Base-by-base conservation (phyloP, 2,797 vertebrate species). In the Cossypha dichroa region DNA sequence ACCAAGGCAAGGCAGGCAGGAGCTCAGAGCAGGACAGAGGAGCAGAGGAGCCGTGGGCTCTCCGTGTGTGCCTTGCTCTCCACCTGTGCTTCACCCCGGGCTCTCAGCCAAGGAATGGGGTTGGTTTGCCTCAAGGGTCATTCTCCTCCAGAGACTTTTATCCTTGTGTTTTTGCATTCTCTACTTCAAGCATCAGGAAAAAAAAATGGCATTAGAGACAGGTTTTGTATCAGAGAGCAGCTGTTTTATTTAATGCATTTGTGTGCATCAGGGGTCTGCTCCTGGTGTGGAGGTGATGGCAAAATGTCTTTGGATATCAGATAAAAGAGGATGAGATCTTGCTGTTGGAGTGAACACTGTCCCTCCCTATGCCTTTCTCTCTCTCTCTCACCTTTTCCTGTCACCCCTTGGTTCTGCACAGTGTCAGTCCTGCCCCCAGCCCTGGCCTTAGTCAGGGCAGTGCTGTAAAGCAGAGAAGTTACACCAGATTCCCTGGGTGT, bases 31-130 rank as follows among this genome's bases (percentile, higher is more conserved):
- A 49, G 78, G 41, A 45, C 3, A 3, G 41, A 62, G 62, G 36
- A 77, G 66, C 22, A 29, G 72, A 38, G 81, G 2, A 83, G 84
- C 28, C 83, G 33, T 11, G 20, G 52, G 52, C 94, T 46, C 82
- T 82, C 94, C 26, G 1, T 28, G 83, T 45, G 94, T 95, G 96
- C 96, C 96, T 97, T 96, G 81, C 96, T 90, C 94, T 93, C 86
- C 91, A 29, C 90, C 78, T 33, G 91, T 92, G 96, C 95, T 97
- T 84, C 73, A 23, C 34, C 13, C 43, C 10, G 34, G 92, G 82
- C 85, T 78, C 86, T 45, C 21, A 22, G 21, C 45, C 45, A 45
- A 45, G 45, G 55, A 87, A 46, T 14, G 46, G 52, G 70, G 28
- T 52, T 59, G 11, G 19, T 76, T 85, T 87, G 33, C 76, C 74